Conservation (phyloP, 2,797 vertebrate species). For the Mycteria americana region DNA sequence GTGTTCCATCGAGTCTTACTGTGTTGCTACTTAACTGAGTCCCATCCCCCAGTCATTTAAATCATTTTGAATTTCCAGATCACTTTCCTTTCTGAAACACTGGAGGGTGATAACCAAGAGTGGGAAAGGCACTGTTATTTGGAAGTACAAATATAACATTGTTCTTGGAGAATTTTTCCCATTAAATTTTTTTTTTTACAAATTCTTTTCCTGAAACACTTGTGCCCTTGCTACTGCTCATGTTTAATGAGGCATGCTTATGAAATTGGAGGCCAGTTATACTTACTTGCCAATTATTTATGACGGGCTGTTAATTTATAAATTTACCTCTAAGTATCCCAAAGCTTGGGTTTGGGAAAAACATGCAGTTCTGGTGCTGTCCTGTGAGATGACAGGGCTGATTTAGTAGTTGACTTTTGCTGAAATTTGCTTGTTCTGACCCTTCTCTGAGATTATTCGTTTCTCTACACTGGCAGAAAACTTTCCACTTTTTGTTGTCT, state of each 20-base stretch:
- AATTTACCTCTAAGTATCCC: neutral
- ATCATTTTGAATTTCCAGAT: neutral
- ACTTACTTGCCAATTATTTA: neutral
- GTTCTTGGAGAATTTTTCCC: neutral
- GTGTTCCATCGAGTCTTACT: no score
- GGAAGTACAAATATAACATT: neutral
- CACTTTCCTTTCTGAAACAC: neutral
- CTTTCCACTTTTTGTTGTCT: neutral
- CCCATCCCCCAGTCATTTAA: neutral
- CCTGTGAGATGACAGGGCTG: neutral
- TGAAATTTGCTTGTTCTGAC: neutral
- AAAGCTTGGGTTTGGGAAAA: neutral
- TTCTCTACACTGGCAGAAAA: neutral
- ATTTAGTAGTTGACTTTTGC: neutral
- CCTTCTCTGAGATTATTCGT: neutral
- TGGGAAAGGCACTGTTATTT: neutral
- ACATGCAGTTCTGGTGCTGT: neutral
- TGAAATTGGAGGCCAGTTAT: neutral
- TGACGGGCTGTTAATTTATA: neutral
- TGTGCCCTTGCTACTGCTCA: neutral
- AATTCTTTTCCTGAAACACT: neutral
- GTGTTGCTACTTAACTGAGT: neutral
- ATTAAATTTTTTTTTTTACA: neutral
- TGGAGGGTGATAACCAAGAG: neutral
- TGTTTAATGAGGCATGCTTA: slow-evolving; percentile 9